A percentile compares a stretch with the other conserved stretches of the same genome.
Evolutionary conservation across 2,888 invertebrate species (phyloP).

Genomic region (Melangyna quadrimaculata): DNA sequence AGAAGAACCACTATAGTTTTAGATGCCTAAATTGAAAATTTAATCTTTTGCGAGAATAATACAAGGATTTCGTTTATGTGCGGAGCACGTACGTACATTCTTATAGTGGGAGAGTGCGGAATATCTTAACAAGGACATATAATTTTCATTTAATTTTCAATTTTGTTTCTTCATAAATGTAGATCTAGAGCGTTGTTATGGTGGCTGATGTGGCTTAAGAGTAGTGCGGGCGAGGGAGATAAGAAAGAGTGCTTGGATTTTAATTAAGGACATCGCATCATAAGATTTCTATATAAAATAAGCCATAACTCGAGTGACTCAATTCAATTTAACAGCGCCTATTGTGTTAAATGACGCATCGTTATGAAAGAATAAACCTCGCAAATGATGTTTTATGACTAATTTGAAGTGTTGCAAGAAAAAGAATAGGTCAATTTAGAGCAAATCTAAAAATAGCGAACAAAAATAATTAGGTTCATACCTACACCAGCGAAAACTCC

Average conservation of each 20-base stretch:
- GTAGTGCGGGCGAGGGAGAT: too few relatives aligned
- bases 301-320: neutral
- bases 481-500: too few relatives aligned
- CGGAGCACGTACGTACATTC: slow-evolving; percentile 51
- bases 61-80: slow-evolving; percentile 45
- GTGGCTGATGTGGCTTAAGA: neutral
- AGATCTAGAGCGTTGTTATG: neutral
- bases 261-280: slow-evolving; percentile 68
- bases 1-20: neutral
- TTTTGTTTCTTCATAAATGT: neutral
- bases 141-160: slow-evolving; percentile 30
- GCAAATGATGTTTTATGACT: slow-evolving; percentile 52
- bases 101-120: neutral
- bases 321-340: slow-evolving; percentile 25
- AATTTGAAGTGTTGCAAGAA: slow-evolving; percentile 29
- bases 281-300: slow-evolving; percentile 55
- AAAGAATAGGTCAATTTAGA: neutral
- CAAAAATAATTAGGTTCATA: neutral
- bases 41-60: slow-evolving; percentile 62
- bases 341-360: slow-evolving; percentile 57
- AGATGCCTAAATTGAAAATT: slow-evolving; percentile 64
- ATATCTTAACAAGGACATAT: slow-evolving; percentile 4
- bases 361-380: slow-evolving; percentile 10
- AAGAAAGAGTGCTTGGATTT: slow-evolving; percentile 41
- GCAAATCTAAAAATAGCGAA: neutral